phyloP scores from a whole-genome alignment of 53 echinoderm and acorn worm genomes.

The Holothuria scabra region DNA sequence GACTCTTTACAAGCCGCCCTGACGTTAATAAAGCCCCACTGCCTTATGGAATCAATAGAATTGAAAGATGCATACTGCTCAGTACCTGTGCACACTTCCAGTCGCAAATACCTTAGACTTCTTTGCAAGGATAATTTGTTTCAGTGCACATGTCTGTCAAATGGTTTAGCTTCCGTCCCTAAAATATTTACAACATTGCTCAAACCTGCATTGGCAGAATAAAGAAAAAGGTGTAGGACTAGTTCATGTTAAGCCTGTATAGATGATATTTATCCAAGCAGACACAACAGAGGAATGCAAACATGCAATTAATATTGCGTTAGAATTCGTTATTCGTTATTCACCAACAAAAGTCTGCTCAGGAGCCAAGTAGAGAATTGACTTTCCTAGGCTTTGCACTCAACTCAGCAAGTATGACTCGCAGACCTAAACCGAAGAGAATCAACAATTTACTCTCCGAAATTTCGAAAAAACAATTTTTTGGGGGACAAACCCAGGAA shows the following conservation, averaged over 20 bases:
- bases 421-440: conserved; percentile 17
- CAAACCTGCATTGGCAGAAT: conserved; percentile 28
- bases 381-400: conserved; percentile 25
- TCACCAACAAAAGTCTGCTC: conserved; percentile 27
- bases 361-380: conserved; percentile 32
- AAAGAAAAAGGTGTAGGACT: conserved; percentile 16
- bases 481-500: background rate
- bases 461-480: conserved; percentile 41
- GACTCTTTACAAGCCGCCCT: conserved; percentile 25
- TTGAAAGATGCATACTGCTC: too few species aligned
- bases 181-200: conserved; percentile 10
- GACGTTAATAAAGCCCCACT: background rate
- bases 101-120: conserved; percentile 30
- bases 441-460: background rate
- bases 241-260: conserved; percentile 2
- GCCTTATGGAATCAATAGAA: conserved; percentile 32
- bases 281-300: too few species aligned
- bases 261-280: too few species aligned
- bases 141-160: conserved; percentile 34
- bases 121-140: background rate
- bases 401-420: background rate
- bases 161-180: conserved; percentile 23
- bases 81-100: background rate
- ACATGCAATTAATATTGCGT: too few species aligned
- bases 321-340: too few species aligned